phyloP scores from a whole-genome alignment of 2,113 vertebrate species.

The Haemorhous mexicanus region DNA sequence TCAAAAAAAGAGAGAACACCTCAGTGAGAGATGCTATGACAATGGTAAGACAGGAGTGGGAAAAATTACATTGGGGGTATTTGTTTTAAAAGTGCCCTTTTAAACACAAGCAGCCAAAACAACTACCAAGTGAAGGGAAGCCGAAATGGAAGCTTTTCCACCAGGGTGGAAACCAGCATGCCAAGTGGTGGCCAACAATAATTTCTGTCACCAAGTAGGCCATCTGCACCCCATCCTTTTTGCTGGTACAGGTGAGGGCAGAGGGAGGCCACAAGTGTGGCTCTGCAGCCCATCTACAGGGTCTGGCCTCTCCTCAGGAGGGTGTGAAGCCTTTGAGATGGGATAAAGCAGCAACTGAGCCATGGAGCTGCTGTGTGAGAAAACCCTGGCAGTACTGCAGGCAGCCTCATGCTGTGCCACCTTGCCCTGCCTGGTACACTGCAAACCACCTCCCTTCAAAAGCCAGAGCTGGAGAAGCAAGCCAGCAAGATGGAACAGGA shows the following conservation, averaged over 20 bases:
- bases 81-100: not conserved
- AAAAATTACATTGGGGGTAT: not conserved
- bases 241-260: not conserved
- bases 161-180: rapidly evolving
- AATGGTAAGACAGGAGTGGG: not conserved
- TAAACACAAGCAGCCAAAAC: not conserved
- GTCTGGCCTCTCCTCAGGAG: not conserved
- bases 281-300: not conserved
- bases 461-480: not conserved
- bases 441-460: not conserved
- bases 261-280: not conserved
- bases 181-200: not conserved
- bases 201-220: not conserved
- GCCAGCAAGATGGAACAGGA: not conserved
- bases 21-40: not conserved
- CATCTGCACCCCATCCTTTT: not conserved
- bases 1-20: not conserved
- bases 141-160: not conserved
- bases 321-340: not conserved
- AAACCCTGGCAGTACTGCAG: not conserved
- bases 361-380: not conserved
- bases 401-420: not conserved
- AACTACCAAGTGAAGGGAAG: not conserved
- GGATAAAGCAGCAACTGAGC: not conserved
- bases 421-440: not conserved